These are phyloP conservation scores for Deroptyus accipitrinus DNA, from an alignment of 2,113 vertebrate genomes.

Conservation along the genomic window DNA sequence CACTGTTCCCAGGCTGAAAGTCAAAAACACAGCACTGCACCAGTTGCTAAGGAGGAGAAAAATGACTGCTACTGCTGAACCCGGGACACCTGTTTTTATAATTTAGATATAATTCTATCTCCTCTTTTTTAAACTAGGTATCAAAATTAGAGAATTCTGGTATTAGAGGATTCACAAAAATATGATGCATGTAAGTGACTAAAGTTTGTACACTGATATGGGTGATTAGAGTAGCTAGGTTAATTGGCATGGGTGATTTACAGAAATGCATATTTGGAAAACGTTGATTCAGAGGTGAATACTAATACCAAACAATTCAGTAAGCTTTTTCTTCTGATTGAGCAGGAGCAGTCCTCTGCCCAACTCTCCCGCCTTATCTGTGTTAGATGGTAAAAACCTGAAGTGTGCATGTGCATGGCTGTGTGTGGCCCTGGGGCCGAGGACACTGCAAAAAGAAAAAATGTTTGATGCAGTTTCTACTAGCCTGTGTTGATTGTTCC, in stretches of 20 bases:
- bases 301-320: neutral
- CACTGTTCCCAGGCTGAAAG: no score
- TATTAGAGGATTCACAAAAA: neutral
- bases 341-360: neutral
- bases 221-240: neutral
- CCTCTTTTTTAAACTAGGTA: neutral
- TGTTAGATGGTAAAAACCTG: neutral
- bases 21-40: no score
- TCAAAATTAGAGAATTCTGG: neutral
- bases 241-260: neutral
- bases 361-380: neutral
- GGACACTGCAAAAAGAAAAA: neutral
- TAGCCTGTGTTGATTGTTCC: neutral
- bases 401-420: accelerated
- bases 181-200: neutral
- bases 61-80: no score
- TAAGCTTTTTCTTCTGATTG: neutral
- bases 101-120: neutral
- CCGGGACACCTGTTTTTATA: neutral
- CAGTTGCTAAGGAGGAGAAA: no score
- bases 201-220: neutral
- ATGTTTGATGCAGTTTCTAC: neutral
- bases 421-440: neutral
- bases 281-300: neutral
- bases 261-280: neutral